These are phyloP conservation scores for Drosophila subobscura DNA, from an alignment of 1,140 invertebrate genomes.

Conservation along the genomic window DNA sequence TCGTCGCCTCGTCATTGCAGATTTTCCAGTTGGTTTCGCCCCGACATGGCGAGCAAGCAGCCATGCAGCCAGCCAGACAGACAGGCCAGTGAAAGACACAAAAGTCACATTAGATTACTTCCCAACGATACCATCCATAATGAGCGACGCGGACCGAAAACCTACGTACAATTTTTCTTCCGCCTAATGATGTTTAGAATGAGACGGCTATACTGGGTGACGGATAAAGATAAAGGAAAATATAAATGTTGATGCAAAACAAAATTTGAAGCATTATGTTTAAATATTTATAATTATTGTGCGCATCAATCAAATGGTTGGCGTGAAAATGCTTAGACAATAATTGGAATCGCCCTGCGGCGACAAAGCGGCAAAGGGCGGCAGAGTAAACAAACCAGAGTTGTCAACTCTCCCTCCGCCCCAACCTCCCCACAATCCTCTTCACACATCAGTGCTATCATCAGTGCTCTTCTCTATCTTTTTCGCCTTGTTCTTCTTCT, in stretches of 20 bases:
- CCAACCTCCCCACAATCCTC: constrained; percentile 25
- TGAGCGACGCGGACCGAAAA: constrained; percentile 40
- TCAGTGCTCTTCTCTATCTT: constrained; percentile 29
- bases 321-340: constrained; percentile 64
- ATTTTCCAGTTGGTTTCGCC: constrained; percentile 60
- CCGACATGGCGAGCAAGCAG: constrained; percentile 9
- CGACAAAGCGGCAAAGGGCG: constrained; percentile 3
- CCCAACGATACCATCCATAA: constrained; percentile 55
- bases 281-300: constrained; percentile 59
- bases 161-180: constrained; percentile 17
- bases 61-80: not conserved
- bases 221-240: too few species aligned
- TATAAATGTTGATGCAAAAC: not conserved
- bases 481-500: constrained; percentile 32
- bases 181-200: constrained; percentile 40
- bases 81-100: constrained; percentile 12
- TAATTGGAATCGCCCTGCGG: constrained; percentile 57
- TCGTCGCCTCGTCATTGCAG: constrained; percentile 50
- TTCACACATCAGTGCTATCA: constrained; percentile 58
- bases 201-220: not conserved
- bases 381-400: constrained; percentile 40
- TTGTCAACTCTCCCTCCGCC: constrained; percentile 40
- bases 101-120: constrained; percentile 72
- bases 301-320: constrained; percentile 60
- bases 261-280: not conserved